These are phyloP conservation scores for Apamea anceps DNA, from an alignment of 2,888 invertebrate genomes.

Conservation along the genomic window DNA sequence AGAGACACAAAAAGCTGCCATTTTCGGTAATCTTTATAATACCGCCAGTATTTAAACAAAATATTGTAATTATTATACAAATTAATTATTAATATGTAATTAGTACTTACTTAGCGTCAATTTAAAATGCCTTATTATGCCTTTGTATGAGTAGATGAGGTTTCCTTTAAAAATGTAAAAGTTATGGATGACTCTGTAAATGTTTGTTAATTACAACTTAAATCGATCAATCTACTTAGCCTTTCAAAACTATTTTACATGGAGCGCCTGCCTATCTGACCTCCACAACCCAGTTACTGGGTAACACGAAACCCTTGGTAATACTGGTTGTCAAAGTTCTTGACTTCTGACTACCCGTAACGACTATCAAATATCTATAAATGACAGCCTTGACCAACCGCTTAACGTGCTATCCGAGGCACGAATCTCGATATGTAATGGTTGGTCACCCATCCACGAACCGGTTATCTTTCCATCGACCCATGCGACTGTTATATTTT, in stretches of 20 bases:
- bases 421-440: not conserved
- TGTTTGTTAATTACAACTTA: not conserved
- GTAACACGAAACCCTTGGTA: not conserved
- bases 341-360: not conserved
- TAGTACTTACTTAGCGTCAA: slow-evolving; percentile 45
- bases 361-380: not conserved
- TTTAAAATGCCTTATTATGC: slow-evolving; percentile 52
- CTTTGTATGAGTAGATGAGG: slow-evolving; percentile 2
- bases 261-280: not conserved
- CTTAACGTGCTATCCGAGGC: not conserved
- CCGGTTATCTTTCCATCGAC: not conserved
- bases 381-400: not conserved
- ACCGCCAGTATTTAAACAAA: slow-evolving; percentile 49
- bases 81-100: slow-evolving; percentile 18
- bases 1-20: slow-evolving; percentile 34
- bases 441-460: not conserved
- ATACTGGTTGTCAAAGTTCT: not conserved
- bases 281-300: not conserved
- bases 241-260: no score
- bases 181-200: no score
- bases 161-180: not conserved
- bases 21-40: slow-evolving; percentile 44
- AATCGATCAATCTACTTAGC: not conserved
- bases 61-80: slow-evolving; percentile 45
- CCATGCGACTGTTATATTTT: not conserved